A percentile compares a stretch with the other conserved stretches of the same genome.
These are phyloP conservation scores for Brachionus koreanus DNA, from an alignment of 1,140 invertebrate species.

Conservation along the genomic window DNA sequence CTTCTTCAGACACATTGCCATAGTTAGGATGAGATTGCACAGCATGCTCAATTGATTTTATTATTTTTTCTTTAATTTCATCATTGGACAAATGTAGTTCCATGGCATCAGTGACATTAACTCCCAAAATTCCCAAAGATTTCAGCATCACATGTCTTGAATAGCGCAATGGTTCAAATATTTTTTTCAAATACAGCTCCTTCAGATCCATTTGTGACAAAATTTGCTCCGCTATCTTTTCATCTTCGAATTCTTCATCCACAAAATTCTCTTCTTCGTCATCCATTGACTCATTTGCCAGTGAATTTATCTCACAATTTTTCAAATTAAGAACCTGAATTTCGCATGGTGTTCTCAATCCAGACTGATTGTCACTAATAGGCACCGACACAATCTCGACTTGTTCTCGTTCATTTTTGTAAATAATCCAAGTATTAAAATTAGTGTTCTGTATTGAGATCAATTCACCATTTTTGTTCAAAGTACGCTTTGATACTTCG, in stretches of 20 bases:
- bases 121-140: conserved; percentile 7
- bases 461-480: neutral
- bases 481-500: neutral
- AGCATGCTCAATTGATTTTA: neutral
- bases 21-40: conserved; percentile 33
- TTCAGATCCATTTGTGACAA: conserved; percentile 9
- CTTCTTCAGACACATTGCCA: conserved; percentile 11
- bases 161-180: conserved; percentile 27
- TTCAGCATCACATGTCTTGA: conserved; percentile 28
- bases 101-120: neutral
- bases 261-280: neutral
- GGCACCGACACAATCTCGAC: neutral
- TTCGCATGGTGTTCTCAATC: neutral
- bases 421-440: conserved; percentile 25
- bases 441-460: neutral
- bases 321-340: neutral
- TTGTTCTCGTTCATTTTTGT: conserved; percentile 2
- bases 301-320: neutral
- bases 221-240: conserved; percentile 9
- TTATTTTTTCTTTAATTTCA: conserved; percentile 27
- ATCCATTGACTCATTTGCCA: neutral
- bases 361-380: neutral
- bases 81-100: neutral
- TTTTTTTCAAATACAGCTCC: neutral
- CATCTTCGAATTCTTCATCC: conserved; percentile 25